Percentiles rank a stretch among this genome's conserved stretches.
Evolutionary conservation across 2,888 invertebrate genomes (phyloP).

Genomic region (Therioaphis trifolii): DNA sequence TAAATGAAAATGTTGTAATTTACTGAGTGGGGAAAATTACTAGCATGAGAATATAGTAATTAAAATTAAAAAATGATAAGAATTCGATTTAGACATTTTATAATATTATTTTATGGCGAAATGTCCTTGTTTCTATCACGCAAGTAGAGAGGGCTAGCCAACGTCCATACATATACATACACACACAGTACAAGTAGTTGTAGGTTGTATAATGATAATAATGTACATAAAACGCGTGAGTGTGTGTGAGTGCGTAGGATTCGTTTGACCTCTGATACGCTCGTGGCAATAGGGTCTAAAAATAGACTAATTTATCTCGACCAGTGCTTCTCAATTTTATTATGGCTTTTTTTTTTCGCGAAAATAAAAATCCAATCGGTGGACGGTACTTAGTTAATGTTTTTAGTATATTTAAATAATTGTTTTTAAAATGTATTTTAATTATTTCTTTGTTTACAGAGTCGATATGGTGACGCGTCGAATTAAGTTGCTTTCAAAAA

Average conservation of each 20-base stretch:
- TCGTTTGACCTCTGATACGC: slow-evolving; percentile 62
- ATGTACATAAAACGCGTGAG: slow-evolving; percentile 42
- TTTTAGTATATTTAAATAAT: neutral
- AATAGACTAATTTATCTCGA: slow-evolving; percentile 61
- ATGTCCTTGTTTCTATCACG: slow-evolving; percentile 51
- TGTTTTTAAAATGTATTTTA: neutral
- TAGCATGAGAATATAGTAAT: neutral
- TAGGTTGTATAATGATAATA: slow-evolving; percentile 58
- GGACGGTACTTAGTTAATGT: neutral
- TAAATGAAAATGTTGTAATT: neutral
- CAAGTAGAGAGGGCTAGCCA: neutral
- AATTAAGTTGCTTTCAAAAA: slow-evolving; percentile 47
- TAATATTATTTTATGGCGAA: neutral
- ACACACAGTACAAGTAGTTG: slow-evolving; percentile 34
- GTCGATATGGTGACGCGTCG: slow-evolving; percentile 51
- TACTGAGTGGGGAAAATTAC: neutral
- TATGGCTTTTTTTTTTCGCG: slow-evolving; percentile 13
- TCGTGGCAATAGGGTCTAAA: slow-evolving; percentile 52
- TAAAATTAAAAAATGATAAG: slow-evolving; percentile 19
- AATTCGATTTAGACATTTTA: slow-evolving; percentile 37
- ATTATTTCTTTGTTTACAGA: slow-evolving; percentile 33
- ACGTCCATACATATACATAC: neutral
- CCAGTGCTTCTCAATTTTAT: slow-evolving; percentile 60
- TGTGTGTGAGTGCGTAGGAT: slow-evolving; percentile 56
- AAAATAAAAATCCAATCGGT: neutral